Evolutionary conservation across 2,888 invertebrate genomes (phyloP), one percentile per base, ranked within the genome.

Genomic region (Euplexia lucipara): DNA sequence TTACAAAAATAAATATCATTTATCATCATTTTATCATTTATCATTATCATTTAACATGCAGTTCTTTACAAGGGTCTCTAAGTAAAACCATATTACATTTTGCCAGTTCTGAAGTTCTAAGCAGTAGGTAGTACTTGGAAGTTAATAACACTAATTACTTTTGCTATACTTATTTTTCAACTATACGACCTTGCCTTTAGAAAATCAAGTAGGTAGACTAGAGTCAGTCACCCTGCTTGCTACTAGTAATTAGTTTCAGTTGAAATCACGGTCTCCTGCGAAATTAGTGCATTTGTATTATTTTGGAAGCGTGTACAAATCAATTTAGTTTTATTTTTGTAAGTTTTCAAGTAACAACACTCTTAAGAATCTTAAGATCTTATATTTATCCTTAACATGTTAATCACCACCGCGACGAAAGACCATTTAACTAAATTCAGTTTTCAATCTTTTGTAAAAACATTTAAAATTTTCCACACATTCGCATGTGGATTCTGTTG

Each of bases 401-500:
- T 48, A 51, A 59, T 61, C 39, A 54, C 16, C 12, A 41, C 47
- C 9, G 9, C 12, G 37, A 44, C 30, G 47, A 59, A 57, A 32
- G 8, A 37, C 32, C 20, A 8, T 41, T 32, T 7, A 18, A 16
- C 8, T 20, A 7, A 26, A 44, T 53, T 42, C 39, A 41, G 20
- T 52, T 37, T 20, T 7, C 9, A n/a, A n/a, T n/a, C 5, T 34
- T 49, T 54, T 20, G 9, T 45, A 20, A 10, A 47, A 48, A 35
- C 44, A 34, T 48, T 53, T 53, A 10, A 0, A 34, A 10, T 10
- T 26, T 26, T 37, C 1, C 22, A 39, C 37, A n/a, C 22, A 16
- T 32, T 30, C 16, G 30, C 34, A 26, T 53, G 20, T 20, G 4
- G 20, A 37, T 34, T 56, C 16, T 8, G 18, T 32, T 20, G 20